Percentiles rank a stretch among this genome's conserved stretches.
Conservation (phyloP, 2,113 vertebrate genomes). For the Manacus vitellinus region DNA sequence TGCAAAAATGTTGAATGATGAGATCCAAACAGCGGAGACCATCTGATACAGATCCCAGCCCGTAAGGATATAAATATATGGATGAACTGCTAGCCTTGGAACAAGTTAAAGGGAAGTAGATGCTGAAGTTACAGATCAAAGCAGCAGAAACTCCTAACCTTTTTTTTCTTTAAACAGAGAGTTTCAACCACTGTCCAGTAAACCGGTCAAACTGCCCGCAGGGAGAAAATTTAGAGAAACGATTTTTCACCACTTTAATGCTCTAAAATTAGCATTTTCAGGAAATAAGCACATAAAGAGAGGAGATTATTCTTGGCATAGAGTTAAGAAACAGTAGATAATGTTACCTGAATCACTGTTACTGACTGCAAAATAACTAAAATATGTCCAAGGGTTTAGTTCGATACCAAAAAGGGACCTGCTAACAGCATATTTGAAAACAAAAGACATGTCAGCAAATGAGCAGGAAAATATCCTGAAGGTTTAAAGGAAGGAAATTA, state of each 20-base stretch:
- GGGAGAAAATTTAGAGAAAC: background rate
- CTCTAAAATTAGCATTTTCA: conserved; percentile 8
- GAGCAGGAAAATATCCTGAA: conserved; percentile 44
- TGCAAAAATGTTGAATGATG: background rate
- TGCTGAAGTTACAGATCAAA: conserved; percentile 22
- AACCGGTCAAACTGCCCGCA: background rate
- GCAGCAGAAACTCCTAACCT: background rate
- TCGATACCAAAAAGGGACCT: background rate
- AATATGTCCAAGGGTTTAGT: background rate
- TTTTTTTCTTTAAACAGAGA: background rate
- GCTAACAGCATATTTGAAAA: conserved; percentile 8
- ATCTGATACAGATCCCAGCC: background rate
- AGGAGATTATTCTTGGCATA: background rate
- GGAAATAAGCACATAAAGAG: background rate
- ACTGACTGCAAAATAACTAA: background rate
- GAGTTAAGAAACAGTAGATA: background rate
- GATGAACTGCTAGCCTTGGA: conserved; percentile 21
- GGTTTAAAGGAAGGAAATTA: conserved; percentile 42
- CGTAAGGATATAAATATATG: background rate
- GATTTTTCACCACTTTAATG: background rate
- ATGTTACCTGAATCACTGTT: background rate
- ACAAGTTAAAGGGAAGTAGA: conserved; percentile 13
- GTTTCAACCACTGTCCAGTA: background rate
- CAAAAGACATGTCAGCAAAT: conserved; percentile 39
- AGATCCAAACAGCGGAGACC: background rate